Evolutionary conservation across 2,888 invertebrate genomes (phyloP).

Genomic region (Cantharis lateralis): DNA sequence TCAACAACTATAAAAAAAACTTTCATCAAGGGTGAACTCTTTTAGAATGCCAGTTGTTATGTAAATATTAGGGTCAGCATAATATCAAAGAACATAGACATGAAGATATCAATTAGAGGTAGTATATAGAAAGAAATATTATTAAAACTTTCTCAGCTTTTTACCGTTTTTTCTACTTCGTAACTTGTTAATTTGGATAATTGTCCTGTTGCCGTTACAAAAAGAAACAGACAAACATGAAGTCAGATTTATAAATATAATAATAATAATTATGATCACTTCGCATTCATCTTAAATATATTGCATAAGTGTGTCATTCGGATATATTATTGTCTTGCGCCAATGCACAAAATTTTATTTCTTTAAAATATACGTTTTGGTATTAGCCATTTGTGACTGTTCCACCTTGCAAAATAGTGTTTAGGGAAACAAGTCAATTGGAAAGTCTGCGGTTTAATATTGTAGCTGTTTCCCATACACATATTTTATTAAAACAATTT

Average conservation of each 20-base stretch:
- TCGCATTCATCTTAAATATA: neutral
- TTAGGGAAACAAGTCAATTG: neutral
- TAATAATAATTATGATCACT: neutral
- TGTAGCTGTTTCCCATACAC: neutral
- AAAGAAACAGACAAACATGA: neutral
- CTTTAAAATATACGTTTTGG: neutral
- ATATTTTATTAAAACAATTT: neutral
- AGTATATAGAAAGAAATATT: neutral
- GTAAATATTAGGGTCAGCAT: neutral
- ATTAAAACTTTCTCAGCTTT: neutral
- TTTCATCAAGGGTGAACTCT: neutral
- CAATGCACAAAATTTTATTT: neutral
- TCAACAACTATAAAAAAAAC: neutral
- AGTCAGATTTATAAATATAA: neutral
- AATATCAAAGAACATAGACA: neutral
- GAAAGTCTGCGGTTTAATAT: neutral
- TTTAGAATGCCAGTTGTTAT: neutral
- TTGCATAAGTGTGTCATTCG: neutral
- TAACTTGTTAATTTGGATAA: constrained; percentile 2
- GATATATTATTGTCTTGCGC: neutral
- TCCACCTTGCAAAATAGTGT: neutral
- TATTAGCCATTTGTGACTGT: neutral
- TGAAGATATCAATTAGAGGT: neutral
- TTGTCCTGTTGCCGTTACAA: neutral
- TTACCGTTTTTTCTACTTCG: neutral